phyloP scores from a whole-genome alignment of 2,797 vertebrate genomes.

The Pseudopleuronectes americanus region DNA sequence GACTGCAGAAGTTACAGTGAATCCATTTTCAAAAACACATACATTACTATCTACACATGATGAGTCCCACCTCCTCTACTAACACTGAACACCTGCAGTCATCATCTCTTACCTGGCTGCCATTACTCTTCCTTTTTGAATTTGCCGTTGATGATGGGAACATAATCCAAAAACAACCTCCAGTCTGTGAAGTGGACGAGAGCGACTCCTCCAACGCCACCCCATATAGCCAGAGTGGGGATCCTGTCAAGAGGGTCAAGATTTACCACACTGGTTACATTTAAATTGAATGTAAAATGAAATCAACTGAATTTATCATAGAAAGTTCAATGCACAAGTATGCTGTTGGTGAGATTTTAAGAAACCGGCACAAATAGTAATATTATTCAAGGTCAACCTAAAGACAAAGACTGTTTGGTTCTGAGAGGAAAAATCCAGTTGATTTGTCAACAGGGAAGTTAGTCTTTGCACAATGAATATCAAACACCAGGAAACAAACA shows the following conservation, averaged over 20 bases:
- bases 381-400: neutral
- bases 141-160: conserved; percentile 93
- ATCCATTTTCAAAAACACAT: too few species aligned
- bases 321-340: too few species aligned
- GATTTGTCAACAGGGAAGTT: too few species aligned
- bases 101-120: conserved; percentile 31
- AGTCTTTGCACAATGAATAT: too few species aligned
- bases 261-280: neutral
- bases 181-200: conserved; percentile 92
- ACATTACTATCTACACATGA: neutral
- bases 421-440: too few species aligned
- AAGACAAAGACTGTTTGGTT: too few species aligned
- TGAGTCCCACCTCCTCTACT: neutral
- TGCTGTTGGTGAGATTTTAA: too few species aligned
- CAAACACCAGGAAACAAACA: too few species aligned
- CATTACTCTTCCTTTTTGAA: conserved; percentile 85
- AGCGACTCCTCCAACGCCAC: conserved; percentile 80
- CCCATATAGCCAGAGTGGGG: conserved; percentile 86
- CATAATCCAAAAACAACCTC: conserved; percentile 89
- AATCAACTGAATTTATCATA: too few species aligned
- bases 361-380: neutral
- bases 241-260: conserved; percentile 81
- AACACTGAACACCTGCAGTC: neutral
- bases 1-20: neutral
- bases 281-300: too few species aligned